These are phyloP conservation scores for Ganaspis sp. DNA, from an alignment of 1,140 invertebrate species.

Conservation along the genomic window DNA sequence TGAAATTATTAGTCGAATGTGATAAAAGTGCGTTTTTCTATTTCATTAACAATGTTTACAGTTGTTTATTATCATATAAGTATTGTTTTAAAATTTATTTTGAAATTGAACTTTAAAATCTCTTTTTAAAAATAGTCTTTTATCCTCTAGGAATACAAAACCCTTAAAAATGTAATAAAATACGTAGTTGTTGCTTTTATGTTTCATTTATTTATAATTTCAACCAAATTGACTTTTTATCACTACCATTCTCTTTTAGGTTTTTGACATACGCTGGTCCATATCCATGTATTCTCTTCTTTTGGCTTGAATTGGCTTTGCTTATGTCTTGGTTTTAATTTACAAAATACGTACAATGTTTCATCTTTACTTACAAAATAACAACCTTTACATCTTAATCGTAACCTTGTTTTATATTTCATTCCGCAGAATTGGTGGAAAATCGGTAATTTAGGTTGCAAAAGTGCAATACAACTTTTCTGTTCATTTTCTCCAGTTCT, in stretches of 20 bases:
- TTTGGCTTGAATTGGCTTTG: constrained; percentile 81
- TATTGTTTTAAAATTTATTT: too few species aligned
- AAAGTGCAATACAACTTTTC: background rate
- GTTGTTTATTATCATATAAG: too few species aligned
- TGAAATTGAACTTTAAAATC: too few species aligned
- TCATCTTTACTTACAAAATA: constrained; percentile 83
- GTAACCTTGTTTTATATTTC: constrained; percentile 79
- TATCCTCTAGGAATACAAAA: too few species aligned
- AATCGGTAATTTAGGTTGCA: constrained; percentile 38
- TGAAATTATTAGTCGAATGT: too few species aligned
- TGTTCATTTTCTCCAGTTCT: background rate
- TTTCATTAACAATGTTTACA: too few species aligned
- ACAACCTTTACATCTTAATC: constrained; percentile 85
- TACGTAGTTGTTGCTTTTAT: too few species aligned
- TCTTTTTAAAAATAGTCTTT: too few species aligned
- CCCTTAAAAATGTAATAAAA: too few species aligned
- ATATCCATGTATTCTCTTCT: constrained; percentile 81
- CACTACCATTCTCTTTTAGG: constrained; percentile 78
- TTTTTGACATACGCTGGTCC: constrained; percentile 83
- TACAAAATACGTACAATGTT: constrained; percentile 84
- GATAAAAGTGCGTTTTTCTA: too few species aligned
- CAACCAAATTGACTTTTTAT: background rate
- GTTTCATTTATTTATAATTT: constrained; percentile 19
- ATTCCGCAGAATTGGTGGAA: constrained; percentile 73
- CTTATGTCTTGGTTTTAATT: constrained; percentile 86